Evolutionary conservation across 2,888 invertebrate genomes (phyloP).

Genomic region (Hedya salicella): DNA sequence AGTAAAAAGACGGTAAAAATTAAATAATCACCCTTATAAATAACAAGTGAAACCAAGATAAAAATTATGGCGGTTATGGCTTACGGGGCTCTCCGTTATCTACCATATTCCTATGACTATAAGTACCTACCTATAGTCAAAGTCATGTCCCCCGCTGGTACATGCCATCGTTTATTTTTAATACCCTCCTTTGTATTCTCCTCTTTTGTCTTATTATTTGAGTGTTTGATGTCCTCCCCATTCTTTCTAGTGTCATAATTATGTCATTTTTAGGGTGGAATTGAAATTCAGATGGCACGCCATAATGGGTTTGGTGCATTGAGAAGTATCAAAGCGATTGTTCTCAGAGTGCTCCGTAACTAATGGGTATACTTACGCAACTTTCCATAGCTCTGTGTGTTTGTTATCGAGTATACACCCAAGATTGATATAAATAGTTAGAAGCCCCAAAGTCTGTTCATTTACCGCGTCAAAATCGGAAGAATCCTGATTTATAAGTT

Average conservation of each 20-base stretch:
- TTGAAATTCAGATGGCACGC: conserved; percentile 39
- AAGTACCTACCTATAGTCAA: not conserved
- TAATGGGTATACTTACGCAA: conserved; percentile 9
- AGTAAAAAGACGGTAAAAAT: too few species aligned
- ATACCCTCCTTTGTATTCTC: conserved; percentile 69
- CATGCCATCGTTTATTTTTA: conserved; percentile 57
- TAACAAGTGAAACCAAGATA: too few species aligned
- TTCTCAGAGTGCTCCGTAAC: conserved; percentile 6
- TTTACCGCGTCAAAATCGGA: too few species aligned
- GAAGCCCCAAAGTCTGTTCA: too few species aligned
- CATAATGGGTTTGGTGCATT: conserved; percentile 44
- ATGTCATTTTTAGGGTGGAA: conserved; percentile 59
- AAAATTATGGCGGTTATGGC: too few species aligned
- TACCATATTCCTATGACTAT: too few species aligned
- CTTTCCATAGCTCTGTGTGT: not conserved
- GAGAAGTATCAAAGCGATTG: conserved; percentile 21
- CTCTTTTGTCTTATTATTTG: conserved; percentile 69
- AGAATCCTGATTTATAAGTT: too few species aligned
- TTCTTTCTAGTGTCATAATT: conserved; percentile 72
- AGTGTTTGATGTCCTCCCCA: conserved; percentile 71
- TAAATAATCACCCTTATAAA: too few species aligned
- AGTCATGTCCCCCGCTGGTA: conserved; percentile 3
- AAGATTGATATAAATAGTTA: too few species aligned
- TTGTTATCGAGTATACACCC: not conserved
- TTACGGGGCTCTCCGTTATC: too few species aligned